Conservation (phyloP, 2,797 vertebrate genomes). For the Carapus acus region DNA sequence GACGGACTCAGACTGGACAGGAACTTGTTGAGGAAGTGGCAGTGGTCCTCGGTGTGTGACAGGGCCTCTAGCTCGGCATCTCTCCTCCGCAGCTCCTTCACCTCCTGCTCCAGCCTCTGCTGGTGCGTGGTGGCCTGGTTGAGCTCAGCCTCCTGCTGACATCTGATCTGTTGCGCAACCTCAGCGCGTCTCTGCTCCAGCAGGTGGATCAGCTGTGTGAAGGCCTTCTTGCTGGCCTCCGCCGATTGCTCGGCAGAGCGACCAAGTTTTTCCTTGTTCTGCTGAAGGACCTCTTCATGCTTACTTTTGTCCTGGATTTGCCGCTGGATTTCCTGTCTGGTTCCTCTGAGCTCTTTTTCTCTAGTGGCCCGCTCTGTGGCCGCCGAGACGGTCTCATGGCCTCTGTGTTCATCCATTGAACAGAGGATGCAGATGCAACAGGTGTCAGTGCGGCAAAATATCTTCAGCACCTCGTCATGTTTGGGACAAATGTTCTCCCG, state of each 20-base stretch:
- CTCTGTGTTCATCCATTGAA: conserved; percentile 5
- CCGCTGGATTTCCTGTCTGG: background rate
- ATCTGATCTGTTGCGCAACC: background rate
- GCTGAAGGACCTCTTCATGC: conserved; percentile 4
- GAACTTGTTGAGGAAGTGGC: conserved; percentile 10
- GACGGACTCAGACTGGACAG: background rate
- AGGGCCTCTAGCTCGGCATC: background rate
- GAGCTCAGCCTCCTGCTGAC: background rate
- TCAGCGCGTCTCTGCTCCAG: conserved; percentile 3
- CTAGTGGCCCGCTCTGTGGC: background rate
- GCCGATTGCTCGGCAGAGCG: conserved; percentile 13
- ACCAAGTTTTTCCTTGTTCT: conserved; percentile 15
- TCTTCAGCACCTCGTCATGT: conserved; percentile 5
- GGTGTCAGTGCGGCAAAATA: conserved; percentile 8
- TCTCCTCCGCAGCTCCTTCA: conserved; percentile 26
- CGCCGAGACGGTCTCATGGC: background rate
- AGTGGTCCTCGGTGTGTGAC: background rate
- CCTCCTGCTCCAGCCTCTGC: conserved; percentile 10
- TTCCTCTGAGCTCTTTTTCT: background rate
- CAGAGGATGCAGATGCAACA: conserved; percentile 7
- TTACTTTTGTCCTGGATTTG: background rate
- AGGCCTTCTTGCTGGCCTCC: conserved; percentile 13
- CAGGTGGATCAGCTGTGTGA: conserved; percentile 7
- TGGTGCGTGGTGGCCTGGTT: background rate
- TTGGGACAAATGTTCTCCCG: conserved; percentile 11